These are phyloP conservation scores for Lepetodrilus schrolli DNA, from an alignment of 2,888 invertebrate species.

Conservation along the genomic window DNA sequence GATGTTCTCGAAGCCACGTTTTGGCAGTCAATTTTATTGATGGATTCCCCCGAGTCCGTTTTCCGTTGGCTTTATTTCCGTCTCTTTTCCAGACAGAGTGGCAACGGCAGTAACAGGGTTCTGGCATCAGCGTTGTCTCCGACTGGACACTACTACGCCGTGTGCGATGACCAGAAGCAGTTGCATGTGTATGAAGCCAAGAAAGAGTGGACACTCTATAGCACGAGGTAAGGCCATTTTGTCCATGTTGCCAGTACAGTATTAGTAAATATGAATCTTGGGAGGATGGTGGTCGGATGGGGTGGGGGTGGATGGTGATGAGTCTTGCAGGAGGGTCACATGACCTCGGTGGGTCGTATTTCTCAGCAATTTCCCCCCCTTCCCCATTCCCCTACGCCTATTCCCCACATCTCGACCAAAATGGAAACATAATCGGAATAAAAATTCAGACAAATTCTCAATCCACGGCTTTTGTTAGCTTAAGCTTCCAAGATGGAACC, in stretches of 20 bases:
- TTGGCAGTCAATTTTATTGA: slow-evolving; percentile 63
- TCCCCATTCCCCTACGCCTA: background rate
- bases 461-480: background rate
- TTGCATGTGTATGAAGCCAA: slow-evolving; percentile 57
- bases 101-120: slow-evolving; percentile 44
- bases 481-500: background rate
- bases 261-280: no score
- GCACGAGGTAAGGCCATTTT: slow-evolving; percentile 43
- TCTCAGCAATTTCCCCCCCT: no score
- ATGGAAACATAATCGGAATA: background rate
- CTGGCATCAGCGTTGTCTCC: slow-evolving; percentile 58
- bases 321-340: background rate
- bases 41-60: slow-evolving; percentile 46
- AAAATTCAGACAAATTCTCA: background rate
- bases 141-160: slow-evolving; percentile 59
- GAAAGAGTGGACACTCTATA: slow-evolving; percentile 41
- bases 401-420: background rate
- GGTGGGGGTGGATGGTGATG: background rate
- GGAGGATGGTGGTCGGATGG: background rate
- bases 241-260: background rate
- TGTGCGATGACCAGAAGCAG: slow-evolving; percentile 67
- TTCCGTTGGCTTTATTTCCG: slow-evolving; percentile 44
- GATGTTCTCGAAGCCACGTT: slow-evolving; percentile 33
- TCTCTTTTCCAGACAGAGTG: slow-evolving; percentile 15
- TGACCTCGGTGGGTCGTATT: background rate